Base-by-base conservation (phyloP, 2,113 vertebrate genomes). In the Erinaceus europaeus region DNA sequence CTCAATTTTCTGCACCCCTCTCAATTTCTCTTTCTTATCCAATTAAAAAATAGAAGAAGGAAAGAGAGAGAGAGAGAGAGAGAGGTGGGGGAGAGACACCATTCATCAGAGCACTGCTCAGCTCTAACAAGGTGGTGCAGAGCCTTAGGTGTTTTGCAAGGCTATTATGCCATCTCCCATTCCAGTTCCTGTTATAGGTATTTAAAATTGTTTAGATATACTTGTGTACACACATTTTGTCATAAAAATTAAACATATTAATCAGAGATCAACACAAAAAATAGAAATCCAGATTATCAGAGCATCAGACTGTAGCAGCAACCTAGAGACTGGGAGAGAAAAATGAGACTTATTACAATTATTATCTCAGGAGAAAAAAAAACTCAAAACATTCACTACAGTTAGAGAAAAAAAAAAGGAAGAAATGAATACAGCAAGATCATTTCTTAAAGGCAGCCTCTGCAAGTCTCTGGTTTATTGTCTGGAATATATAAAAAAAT, bases 251-350 rank as follows among this genome's bases (percentile, higher is more conserved):
- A 15, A 13, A 52, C n/a, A 83, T 11, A 78, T 13, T 34, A 68
- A 90, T 20, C 29, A 69, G 52, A 93, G 40, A 91, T 76, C 11
- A 81, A 25, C 15, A 68, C 18, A 2, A n/a, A 73, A 78, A 88
- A 57, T 23, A 9, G 64, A 91, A 88, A 74, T 59, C 36, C 50
- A 90, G 81, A 36, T 71, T 83, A 74, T 50, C 4, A 78, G 7
- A 83, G 18, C 4, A 11, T 78, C 21, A 40, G 21, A 52, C 4
- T 84, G 8, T 4, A 3, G 48, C 32, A 82, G 61, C 29, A 84
- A 76, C 3, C 25, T n/a, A 81, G 57, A n/a, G 25, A 80, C 27
- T 17, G 12, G 20, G 40, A 11, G 42, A 29, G 21, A 57, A 53
- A 64, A 73, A 46, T 64, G 29, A 40, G 15, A 69, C 21, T 64